Evolutionary conservation across 2,797 vertebrate genomes (phyloP).

Genomic region (Nyctalus aviator): DNA sequence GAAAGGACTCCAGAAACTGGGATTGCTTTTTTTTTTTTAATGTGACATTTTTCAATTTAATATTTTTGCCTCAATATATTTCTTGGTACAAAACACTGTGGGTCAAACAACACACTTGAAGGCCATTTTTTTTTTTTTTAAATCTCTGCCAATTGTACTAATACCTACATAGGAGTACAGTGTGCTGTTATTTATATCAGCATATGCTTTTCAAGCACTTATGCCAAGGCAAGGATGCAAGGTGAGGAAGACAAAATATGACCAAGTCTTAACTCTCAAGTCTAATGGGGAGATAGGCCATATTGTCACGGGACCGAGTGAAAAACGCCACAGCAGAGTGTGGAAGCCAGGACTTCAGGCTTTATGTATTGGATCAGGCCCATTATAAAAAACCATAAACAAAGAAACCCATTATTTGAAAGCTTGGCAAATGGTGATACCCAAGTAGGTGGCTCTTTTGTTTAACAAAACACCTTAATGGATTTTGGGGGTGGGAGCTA

Average conservation of each 20-base stretch:
- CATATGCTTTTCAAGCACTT: conserved; percentile 19
- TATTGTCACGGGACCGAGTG: not conserved
- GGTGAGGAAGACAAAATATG: conserved; percentile 39
- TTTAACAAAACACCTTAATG: conserved; percentile 74
- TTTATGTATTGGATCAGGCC: conserved; percentile 31
- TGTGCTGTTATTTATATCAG: not conserved
- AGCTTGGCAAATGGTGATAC: conserved; percentile 38
- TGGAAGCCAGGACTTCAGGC: not conserved
- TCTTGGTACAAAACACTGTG: conserved; percentile 39
- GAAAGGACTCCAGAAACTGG: conserved; percentile 42
- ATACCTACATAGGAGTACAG: not conserved
- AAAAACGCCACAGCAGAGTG: not conserved
- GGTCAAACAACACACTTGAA: conserved; percentile 9
- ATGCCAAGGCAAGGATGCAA: not conserved
- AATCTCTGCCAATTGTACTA: conserved; percentile 12
- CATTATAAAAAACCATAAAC: conserved; percentile 45
- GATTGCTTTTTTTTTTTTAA: conserved; percentile 25
- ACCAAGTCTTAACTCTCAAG: not conserved
- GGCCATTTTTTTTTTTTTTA: not conserved
- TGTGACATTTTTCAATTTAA: conserved; percentile 9
- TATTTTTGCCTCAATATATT: conserved; percentile 28
- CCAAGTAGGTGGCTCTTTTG: conserved; percentile 69
- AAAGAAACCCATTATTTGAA: conserved; percentile 64
- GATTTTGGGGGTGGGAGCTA: conserved; percentile 14
- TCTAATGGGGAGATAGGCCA: not conserved